These are phyloP conservation scores for Zele albiditarsus DNA, from an alignment of 2,888 invertebrate genomes.

Conservation along the genomic window DNA sequence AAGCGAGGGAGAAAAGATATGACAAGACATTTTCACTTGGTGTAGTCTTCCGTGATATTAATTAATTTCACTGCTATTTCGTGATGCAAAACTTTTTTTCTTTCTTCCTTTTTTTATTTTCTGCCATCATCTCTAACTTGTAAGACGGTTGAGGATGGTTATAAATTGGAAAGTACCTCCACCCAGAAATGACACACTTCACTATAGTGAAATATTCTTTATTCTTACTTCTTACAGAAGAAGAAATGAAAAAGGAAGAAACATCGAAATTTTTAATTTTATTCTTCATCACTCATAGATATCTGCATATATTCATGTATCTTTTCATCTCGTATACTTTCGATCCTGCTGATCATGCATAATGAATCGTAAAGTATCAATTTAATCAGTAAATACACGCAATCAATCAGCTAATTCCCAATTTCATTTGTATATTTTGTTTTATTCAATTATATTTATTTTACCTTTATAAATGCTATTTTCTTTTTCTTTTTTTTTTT, in stretches of 20 bases:
- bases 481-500: no score
- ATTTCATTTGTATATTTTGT: not conserved
- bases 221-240: not conserved
- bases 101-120: conserved; percentile 4
- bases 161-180: conserved; percentile 30
- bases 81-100: conserved; percentile 1
- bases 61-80: not conserved
- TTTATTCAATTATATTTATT: not conserved
- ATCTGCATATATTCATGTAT: not conserved
- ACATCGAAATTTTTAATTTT: not conserved
- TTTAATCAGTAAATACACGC: not conserved
- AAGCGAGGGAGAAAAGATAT: conserved; percentile 5
- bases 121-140: conserved; percentile 17
- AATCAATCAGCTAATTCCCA: conserved; percentile 7
- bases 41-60: conserved; percentile 14
- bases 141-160: conserved; percentile 13
- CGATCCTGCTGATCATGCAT: not conserved
- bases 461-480: not conserved
- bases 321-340: not conserved
- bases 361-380: conserved; percentile 7
- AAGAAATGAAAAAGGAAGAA: not conserved
- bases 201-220: not conserved
- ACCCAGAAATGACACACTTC: conserved; percentile 19
- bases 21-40: conserved; percentile 4
- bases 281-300: not conserved